Conservation (phyloP, 2,113 vertebrate genomes). For the Conger conger region DNA sequence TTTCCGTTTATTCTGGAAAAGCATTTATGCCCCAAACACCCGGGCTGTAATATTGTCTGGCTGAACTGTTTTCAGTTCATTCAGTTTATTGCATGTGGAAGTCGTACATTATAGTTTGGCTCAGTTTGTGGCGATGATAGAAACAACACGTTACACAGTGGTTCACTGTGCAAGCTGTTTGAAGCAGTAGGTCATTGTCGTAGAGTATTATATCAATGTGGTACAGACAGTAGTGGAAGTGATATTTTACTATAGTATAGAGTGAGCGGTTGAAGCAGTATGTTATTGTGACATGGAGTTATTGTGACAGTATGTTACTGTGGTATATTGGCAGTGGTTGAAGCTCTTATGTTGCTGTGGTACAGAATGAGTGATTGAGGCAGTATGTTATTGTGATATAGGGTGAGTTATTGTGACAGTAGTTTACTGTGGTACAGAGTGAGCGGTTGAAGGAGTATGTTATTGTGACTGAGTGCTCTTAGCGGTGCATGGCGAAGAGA, state of each 20-base stretch:
- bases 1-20: constrained; percentile 49
- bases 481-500: neutral
- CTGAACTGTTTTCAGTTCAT: constrained; percentile 40
- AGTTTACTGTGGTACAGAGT: neutral
- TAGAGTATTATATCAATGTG: no score
- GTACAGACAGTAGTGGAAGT: no score
- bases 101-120: constrained; percentile 41
- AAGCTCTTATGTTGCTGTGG: no score
- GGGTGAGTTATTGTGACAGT: no score
- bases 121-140: neutral
- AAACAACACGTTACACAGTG: neutral
- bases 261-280: neutral
- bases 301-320: no score
- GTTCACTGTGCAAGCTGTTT: neutral
- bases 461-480: no score
- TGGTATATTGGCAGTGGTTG: no score
- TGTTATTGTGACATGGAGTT: no score
- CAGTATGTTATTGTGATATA: no score
- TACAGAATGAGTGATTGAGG: neutral
- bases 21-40: constrained; percentile 30
- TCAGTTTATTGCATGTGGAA: constrained; percentile 52
- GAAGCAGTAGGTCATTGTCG: no score
- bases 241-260: no score
- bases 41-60: constrained; percentile 30
- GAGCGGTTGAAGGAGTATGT: neutral